Conservation (phyloP, 2,888 invertebrate species). For the Agrochola litura region DNA sequence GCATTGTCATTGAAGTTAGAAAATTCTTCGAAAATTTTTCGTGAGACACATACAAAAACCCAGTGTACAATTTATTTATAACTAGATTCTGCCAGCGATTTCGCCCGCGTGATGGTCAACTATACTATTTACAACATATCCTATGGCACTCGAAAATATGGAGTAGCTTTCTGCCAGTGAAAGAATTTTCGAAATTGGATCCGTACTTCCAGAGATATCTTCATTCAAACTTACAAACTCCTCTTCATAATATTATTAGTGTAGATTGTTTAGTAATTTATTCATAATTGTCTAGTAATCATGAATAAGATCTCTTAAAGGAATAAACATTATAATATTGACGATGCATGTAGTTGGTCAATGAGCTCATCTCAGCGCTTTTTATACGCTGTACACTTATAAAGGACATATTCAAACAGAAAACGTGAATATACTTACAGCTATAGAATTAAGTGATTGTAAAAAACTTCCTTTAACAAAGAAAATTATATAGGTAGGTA, state of each 20-base stretch:
- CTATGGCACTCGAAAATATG: too few relatives aligned
- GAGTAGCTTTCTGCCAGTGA: background rate
- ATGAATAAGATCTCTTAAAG: conserved; percentile 24
- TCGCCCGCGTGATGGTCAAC: too few relatives aligned
- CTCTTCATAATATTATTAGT: background rate
- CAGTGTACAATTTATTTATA: background rate
- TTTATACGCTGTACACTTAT: conserved; percentile 31
- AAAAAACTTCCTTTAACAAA: conserved; percentile 33
- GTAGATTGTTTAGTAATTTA: conserved; percentile 11
- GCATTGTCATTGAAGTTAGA: background rate
- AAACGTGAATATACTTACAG: background rate
- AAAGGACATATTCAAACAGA: conserved; percentile 9
- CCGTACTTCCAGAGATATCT: background rate
- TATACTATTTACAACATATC: background rate
- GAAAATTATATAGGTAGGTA: background rate
- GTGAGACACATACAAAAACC: conserved; percentile 8
- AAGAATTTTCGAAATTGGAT: background rate
- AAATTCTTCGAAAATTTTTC: background rate
- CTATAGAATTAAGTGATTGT: conserved; percentile 10
- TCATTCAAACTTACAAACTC: background rate
- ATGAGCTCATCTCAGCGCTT: conserved; percentile 55
- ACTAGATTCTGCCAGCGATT: background rate
- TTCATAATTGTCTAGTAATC: conserved; percentile 40
- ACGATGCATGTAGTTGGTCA: conserved; percentile 25
- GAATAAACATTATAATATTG: conserved; percentile 10